Conservation (phyloP, 2,888 invertebrate species). For the Caenorhabditis auriculariae region DNA sequence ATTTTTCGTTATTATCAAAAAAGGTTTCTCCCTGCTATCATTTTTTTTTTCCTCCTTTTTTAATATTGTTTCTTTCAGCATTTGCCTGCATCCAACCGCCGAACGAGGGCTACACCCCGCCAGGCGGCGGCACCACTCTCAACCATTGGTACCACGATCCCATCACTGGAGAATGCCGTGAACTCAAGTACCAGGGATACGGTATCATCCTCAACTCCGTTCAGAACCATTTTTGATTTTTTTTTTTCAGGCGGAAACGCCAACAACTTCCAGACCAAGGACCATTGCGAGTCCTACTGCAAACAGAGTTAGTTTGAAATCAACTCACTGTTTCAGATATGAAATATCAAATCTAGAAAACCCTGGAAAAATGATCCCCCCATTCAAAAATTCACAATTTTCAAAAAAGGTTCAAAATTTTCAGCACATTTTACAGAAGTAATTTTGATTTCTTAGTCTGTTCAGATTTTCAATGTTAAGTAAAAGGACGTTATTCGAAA, state of each 20-base stretch:
- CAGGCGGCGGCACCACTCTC: conserved; percentile 60
- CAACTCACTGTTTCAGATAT: too few species aligned
- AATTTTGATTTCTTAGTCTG: too few species aligned
- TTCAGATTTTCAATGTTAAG: too few species aligned
- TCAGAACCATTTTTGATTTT: conserved; percentile 1
- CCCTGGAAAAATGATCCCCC: too few species aligned
- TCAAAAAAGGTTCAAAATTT: too few species aligned
- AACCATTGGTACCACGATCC: conserved; percentile 63
- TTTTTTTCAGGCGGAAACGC: conserved; percentile 50
- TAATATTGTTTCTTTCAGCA: conserved; percentile 32
- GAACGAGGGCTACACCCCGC: conserved; percentile 61
- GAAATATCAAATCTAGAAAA: too few species aligned
- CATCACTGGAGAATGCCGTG: conserved; percentile 59
- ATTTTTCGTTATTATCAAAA: too few species aligned
- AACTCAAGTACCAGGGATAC: conserved; percentile 59
- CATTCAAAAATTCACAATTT: too few species aligned
- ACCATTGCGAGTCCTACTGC: conserved; percentile 63
- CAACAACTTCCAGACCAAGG: conserved; percentile 62
- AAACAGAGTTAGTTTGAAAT: conserved; percentile 59
- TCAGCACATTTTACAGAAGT: too few species aligned
- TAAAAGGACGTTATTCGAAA: too few species aligned
- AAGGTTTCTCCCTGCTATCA: too few species aligned
- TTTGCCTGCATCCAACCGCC: conserved; percentile 63
- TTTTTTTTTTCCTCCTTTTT: background rate
- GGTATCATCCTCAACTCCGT: conserved; percentile 52